phyloP scores from a whole-genome alignment of 2,113 vertebrate genomes.

The Casuarius casuarius region DNA sequence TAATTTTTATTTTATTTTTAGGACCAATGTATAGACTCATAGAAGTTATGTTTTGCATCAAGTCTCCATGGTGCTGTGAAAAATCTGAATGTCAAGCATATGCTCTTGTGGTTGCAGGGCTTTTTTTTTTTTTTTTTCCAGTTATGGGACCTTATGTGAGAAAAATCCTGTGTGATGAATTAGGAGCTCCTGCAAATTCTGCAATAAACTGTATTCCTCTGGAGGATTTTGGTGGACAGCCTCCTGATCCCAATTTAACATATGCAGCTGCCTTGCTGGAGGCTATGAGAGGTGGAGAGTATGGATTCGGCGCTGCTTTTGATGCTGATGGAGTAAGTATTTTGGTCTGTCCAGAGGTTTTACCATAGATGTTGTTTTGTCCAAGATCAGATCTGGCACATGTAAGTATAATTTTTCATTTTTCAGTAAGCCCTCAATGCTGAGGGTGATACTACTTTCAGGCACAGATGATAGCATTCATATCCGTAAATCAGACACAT shows the following conservation, averaged over 20 bases:
- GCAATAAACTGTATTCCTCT: conserved; percentile 94
- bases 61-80: neutral
- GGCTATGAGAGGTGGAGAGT: conserved; percentile 96
- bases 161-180: conserved; percentile 93
- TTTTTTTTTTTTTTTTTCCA: conserved; percentile 27
- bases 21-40: neutral
- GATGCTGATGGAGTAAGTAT: conserved; percentile 95
- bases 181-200: conserved; percentile 97
- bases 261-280: conserved; percentile 92
- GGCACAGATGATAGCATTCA: neutral
- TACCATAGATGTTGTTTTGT: neutral
- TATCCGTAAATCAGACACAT: neutral
- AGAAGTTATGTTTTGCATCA: neutral
- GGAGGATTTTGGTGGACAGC: conserved; percentile 96
- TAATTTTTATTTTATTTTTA: neutral
- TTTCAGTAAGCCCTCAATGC: neutral
- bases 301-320: conserved; percentile 96
- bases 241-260: conserved; percentile 92
- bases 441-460: neutral
- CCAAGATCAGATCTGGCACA: neutral
- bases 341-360: neutral
- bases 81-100: neutral
- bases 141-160: conserved; percentile 98
- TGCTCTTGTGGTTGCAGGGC: neutral
- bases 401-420: neutral